Conservation (phyloP, 2,797 vertebrate species). For the Anabas testudineus region DNA sequence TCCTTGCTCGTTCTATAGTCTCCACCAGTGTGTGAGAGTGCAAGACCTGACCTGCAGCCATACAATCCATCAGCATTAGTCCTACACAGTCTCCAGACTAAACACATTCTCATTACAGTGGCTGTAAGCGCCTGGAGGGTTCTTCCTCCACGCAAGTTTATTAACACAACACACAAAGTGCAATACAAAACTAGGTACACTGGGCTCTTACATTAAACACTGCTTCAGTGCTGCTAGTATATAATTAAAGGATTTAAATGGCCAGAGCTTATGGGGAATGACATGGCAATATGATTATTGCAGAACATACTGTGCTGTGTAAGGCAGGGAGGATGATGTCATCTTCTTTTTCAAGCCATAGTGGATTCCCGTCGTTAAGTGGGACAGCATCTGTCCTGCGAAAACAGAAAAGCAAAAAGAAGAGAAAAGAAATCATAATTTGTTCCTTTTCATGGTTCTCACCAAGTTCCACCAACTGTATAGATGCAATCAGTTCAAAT, state of each 20-base stretch:
- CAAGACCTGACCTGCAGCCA: constrained; percentile 83
- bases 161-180: constrained; percentile 81
- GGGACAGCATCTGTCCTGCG: constrained; percentile 34
- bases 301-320: constrained; percentile 66
- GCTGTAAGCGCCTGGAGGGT: constrained; percentile 73
- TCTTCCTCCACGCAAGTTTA: constrained; percentile 82
- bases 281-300: constrained; percentile 78
- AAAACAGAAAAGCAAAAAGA: constrained; percentile 20
- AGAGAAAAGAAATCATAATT: constrained; percentile 36
- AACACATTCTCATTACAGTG: constrained; percentile 87
- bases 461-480: constrained; percentile 43
- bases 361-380: constrained; percentile 57
- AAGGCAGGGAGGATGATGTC: constrained; percentile 73
- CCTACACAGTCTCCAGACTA: constrained; percentile 85
- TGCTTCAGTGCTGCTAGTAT: constrained; percentile 64
- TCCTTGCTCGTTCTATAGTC: constrained; percentile 26
- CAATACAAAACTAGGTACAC: constrained; percentile 70
- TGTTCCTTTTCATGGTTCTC: constrained; percentile 29
- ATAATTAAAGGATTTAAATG: constrained; percentile 80
- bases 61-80: constrained; percentile 88
- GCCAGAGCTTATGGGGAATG: constrained; percentile 66
- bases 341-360: constrained; percentile 64
- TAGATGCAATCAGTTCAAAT: constrained; percentile 52
- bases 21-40: constrained; percentile 53
- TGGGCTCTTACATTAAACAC: constrained; percentile 75